A percentile compares a stretch with the other conserved stretches of the same genome.
phyloP scores from a whole-genome alignment of 2,113 vertebrate species.

The Columbina picui region DNA sequence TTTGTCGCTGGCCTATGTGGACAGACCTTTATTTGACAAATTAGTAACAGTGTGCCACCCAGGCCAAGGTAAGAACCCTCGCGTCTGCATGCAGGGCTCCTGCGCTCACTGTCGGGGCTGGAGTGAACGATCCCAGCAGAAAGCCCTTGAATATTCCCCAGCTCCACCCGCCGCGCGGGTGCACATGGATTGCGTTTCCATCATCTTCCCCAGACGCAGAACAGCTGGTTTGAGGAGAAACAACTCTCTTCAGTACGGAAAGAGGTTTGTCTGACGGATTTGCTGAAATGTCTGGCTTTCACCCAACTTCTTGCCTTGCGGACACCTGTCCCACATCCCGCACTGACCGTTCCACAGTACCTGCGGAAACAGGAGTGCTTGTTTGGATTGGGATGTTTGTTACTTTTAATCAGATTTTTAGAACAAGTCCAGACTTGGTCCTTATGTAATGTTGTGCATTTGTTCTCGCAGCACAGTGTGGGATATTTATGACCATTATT shows the following conservation, averaged over 20 bases:
- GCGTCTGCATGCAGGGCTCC: neutral
- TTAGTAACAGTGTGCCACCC: neutral
- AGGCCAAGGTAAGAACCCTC: neutral
- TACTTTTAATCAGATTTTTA: neutral
- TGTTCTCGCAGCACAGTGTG: neutral
- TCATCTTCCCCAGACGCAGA: neutral
- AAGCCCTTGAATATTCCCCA: neutral
- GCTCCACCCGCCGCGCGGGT: fast-evolving
- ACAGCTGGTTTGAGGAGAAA: neutral
- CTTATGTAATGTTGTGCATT: neutral
- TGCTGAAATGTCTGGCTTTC: neutral
- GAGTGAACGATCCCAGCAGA: neutral
- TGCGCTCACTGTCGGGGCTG: neutral
- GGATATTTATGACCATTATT: neutral
- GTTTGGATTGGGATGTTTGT: neutral
- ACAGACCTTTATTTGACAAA: neutral
- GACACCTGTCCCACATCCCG: neutral
- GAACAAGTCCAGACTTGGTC: neutral
- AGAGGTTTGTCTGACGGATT: neutral
- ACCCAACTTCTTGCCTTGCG: neutral
- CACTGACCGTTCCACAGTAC: neutral
- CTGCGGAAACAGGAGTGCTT: neutral
- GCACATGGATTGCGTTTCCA: neutral
- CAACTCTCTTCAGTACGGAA: neutral
- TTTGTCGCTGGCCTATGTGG: neutral